phyloP scores from a whole-genome alignment of 2,888 invertebrate genomes.

The Athalia circularis region DNA sequence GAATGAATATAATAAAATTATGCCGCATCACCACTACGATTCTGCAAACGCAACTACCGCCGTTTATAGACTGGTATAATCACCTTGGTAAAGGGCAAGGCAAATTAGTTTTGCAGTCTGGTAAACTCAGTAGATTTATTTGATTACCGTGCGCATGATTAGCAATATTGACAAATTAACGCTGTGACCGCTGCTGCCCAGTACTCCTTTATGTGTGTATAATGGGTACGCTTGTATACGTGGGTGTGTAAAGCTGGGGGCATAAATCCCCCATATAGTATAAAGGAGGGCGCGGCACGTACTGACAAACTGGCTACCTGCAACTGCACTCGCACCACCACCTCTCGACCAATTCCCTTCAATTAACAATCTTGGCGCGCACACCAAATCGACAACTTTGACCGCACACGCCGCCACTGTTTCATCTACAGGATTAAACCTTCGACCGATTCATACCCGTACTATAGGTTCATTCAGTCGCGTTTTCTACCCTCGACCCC shows the following conservation, averaged over 20 bases:
- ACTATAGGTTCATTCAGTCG: not conserved
- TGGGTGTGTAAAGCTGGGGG: not conserved
- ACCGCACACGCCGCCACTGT: not conserved
- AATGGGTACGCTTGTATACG: not conserved
- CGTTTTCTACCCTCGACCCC: too few relatives aligned
- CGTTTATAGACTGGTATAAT: constrained; percentile 28
- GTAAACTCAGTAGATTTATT: constrained; percentile 64
- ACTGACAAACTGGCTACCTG: constrained; percentile 40
- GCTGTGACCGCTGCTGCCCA: constrained; percentile 45
- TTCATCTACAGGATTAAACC: not conserved
- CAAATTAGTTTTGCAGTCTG: constrained; percentile 59
- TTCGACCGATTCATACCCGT: not conserved
- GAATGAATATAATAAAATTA: constrained; percentile 8
- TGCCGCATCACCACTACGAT: not conserved
- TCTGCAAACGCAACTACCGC: not conserved
- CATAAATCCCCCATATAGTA: constrained; percentile 6
- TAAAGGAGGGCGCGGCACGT: constrained; percentile 20
- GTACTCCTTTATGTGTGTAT: not conserved
- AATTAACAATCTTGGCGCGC: constrained; percentile 37
- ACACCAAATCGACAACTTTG: constrained; percentile 28
- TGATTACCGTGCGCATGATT: constrained; percentile 65
- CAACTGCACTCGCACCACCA: not conserved
- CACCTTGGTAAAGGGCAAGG: constrained; percentile 19
- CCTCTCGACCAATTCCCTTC: constrained; percentile 30
- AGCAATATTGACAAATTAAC: constrained; percentile 66